Base-by-base conservation (phyloP, 2,888 invertebrate genomes). In the Ecliptopera silaceata region DNA sequence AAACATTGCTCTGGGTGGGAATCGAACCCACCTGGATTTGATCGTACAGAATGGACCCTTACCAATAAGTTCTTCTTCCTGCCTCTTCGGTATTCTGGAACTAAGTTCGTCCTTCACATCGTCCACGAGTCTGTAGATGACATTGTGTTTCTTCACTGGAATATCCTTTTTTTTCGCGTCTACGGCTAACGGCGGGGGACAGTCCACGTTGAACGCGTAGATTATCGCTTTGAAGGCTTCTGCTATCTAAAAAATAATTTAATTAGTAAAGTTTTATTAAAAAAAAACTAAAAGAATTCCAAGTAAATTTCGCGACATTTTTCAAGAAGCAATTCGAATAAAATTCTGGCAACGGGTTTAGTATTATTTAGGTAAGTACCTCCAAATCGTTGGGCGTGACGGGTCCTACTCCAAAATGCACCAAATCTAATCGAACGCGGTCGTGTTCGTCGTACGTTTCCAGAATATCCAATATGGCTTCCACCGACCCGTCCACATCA, bases 401-500 rank as follows among this genome's bases (percentile, higher is more conserved):
- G 41, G 95, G 93, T 0, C 99, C 99, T 1, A 99, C 96, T 0
- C 96, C 98, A 79, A 95, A 97, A 81, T 97, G 96, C 31, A 99
- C 94, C 2, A 99, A 83, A 71, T 97, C 95, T 11, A 99, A 88
- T 42, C 93, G 93, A 71, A 98, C 98, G 4, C 83, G 84, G 2
- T 93, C 91, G 48, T 93, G 91, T n/a, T 92, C 93, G 66, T 95
- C 92, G 75, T 99, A 99, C 0, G 97, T 96, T 65, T 96, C 96
- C 51, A 99, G 79, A 8, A 97, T 95, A 79, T 99, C 97, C 61
- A 98, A 83, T 63, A 99, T 96, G 0, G 99, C 99, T 82, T 99
- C 99, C 39, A 99, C 94, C 0, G 98, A 98, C 0, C 99, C 99
- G 82, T 97, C 96, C 1, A 99, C 99, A 87, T 99, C 99, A 17